phyloP scores from a whole-genome alignment of 1,140 invertebrate species.

The Drosophila littoralis region DNA sequence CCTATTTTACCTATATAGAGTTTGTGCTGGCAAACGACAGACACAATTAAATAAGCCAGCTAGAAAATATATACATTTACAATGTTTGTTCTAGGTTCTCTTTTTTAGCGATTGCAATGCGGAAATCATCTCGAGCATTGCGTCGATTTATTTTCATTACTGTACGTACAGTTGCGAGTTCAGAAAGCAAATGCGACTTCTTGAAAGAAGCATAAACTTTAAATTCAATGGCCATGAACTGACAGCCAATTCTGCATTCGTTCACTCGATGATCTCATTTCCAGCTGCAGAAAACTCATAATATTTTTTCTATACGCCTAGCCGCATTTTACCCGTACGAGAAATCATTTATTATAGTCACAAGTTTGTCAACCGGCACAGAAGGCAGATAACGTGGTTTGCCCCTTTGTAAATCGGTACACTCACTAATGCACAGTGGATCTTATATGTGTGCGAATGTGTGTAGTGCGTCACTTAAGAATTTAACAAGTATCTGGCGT shows the following conservation, averaged over 20 bases:
- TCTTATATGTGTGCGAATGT: background rate
- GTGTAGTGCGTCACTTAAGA: slow-evolving; percentile 13
- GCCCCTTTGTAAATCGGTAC: background rate
- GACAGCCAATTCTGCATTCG: background rate
- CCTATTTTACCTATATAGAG: background rate
- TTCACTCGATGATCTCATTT: slow-evolving; percentile 57
- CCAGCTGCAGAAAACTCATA: slow-evolving; percentile 64
- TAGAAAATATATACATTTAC: too few relatives aligned
- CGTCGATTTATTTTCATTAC: slow-evolving; percentile 1
- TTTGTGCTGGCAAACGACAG: background rate
- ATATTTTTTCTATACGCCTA: background rate
- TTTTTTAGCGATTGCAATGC: slow-evolving; percentile 51
- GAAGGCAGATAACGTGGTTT: slow-evolving; percentile 5
- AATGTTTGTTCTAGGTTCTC: slow-evolving; percentile 16
- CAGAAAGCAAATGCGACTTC: too few relatives aligned
- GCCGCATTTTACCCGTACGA: background rate
- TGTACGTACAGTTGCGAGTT: too few relatives aligned
- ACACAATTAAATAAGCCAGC: slow-evolving; percentile 48
- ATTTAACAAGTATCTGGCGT: slow-evolving; percentile 13
- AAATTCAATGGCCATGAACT: too few relatives aligned
- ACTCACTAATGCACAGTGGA: background rate
- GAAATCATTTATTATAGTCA: slow-evolving; percentile 3
- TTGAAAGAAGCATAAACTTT: too few relatives aligned
- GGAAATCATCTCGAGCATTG: slow-evolving; percentile 12
- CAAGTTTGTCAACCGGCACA: slow-evolving; percentile 1